Evolutionary conservation across 1,140 invertebrate genomes (phyloP).

Genomic region (Eriosoma lanigerum): DNA sequence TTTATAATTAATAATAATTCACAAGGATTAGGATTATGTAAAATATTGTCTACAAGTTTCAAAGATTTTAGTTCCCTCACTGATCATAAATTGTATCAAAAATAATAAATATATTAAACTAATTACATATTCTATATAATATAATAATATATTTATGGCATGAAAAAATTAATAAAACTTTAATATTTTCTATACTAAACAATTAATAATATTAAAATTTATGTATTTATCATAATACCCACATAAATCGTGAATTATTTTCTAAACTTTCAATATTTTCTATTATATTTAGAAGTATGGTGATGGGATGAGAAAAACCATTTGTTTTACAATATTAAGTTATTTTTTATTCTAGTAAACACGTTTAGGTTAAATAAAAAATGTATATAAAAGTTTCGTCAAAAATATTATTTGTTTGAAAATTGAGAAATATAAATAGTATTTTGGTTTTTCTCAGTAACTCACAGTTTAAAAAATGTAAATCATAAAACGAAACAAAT

Average conservation of each 20-base stretch:
- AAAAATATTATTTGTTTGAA: background rate
- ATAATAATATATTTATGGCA: too few relatives aligned
- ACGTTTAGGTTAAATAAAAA: background rate
- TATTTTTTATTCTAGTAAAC: constrained; percentile 9
- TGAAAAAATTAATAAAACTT: too few relatives aligned
- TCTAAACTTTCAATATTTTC: background rate
- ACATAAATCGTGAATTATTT: background rate
- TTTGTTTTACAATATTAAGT: background rate
- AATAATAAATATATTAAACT: too few relatives aligned
- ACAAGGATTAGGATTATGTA: too few relatives aligned
- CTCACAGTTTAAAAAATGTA: background rate
- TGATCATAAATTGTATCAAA: too few relatives aligned
- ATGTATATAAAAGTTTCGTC: background rate
- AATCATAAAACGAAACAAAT: background rate
- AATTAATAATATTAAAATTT: too few relatives aligned
- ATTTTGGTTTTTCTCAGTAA: background rate
- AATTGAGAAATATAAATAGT: background rate
- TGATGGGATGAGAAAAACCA: background rate
- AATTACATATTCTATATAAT: too few relatives aligned
- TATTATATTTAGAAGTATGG: background rate
- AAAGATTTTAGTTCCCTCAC: too few relatives aligned
- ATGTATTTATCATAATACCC: background rate
- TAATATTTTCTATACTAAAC: too few relatives aligned
- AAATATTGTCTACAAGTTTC: too few relatives aligned
- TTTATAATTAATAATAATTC: too few relatives aligned